Conservation (phyloP, 2,113 vertebrate species). For the Tapirus terrestris region DNA sequence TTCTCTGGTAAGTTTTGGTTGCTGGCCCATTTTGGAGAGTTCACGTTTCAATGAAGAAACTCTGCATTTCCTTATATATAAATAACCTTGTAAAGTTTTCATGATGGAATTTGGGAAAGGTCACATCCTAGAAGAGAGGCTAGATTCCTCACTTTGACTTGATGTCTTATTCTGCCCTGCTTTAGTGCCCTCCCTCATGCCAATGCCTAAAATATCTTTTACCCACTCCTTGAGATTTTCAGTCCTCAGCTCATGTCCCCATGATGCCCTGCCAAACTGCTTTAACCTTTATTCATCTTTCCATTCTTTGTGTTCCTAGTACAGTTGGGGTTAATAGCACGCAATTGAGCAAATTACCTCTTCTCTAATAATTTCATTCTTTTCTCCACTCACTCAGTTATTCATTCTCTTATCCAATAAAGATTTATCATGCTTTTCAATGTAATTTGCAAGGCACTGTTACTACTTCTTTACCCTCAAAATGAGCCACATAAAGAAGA, state of each 20-base stretch:
- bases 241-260: background rate
- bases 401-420: conserved; percentile 20
- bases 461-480: background rate
- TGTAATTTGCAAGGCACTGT: conserved; percentile 8
- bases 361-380: conserved; percentile 32
- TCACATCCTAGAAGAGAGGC: background rate
- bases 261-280: background rate
- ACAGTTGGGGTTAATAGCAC: background rate
- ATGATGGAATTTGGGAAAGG: background rate
- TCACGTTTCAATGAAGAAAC: background rate
- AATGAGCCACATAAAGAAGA: background rate
- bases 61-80: background rate
- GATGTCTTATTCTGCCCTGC: background rate
- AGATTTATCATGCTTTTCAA: background rate
- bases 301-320: background rate
- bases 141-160: background rate
- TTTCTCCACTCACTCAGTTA: background rate
- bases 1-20: conserved; percentile 28
- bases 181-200: background rate
- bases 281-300: conserved; percentile 1
- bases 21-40: background rate
- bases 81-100: conserved; percentile 1
- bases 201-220: background rate
- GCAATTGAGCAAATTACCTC: background rate
- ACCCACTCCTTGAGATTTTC: background rate